phyloP scores from a whole-genome alignment of 2,113 vertebrate genomes.

The Pangasianodon gigas region DNA sequence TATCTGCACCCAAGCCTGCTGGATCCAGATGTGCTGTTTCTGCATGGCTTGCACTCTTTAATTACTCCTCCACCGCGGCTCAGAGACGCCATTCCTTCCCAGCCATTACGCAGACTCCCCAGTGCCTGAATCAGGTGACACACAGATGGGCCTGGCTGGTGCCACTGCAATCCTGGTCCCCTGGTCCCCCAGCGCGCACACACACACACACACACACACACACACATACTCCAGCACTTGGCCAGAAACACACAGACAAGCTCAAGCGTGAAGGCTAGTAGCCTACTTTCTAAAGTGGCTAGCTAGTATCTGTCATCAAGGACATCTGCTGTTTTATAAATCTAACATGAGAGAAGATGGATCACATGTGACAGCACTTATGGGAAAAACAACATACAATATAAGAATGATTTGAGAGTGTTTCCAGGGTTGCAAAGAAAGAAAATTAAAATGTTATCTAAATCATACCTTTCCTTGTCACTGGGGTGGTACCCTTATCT shows the following conservation, averaged over 20 bases:
- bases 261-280: background rate
- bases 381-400: background rate
- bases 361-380: slow-evolving; percentile 3
- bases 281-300: background rate
- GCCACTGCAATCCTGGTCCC: slow-evolving; percentile 60
- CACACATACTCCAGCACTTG: background rate
- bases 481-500: background rate
- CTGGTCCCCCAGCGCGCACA: slow-evolving; percentile 14
- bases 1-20: slow-evolving; percentile 63
- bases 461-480: background rate
- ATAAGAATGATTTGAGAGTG: background rate
- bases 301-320: background rate
- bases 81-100: slow-evolving; percentile 77
- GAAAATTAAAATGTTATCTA: background rate
- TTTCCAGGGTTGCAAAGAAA: background rate
- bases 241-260: background rate
- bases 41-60: slow-evolving; percentile 80
- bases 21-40: slow-evolving; percentile 81
- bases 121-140: slow-evolving; percentile 77
- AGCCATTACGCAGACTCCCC: slow-evolving; percentile 77
- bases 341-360: background rate
- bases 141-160: slow-evolving; percentile 78
- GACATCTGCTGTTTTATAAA: slow-evolving; percentile 15
- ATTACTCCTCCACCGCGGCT: slow-evolving; percentile 74
- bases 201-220: background rate